phyloP scores from a whole-genome alignment of 1,140 invertebrate genomes.

The Panagrolaimus sp. region DNA sequence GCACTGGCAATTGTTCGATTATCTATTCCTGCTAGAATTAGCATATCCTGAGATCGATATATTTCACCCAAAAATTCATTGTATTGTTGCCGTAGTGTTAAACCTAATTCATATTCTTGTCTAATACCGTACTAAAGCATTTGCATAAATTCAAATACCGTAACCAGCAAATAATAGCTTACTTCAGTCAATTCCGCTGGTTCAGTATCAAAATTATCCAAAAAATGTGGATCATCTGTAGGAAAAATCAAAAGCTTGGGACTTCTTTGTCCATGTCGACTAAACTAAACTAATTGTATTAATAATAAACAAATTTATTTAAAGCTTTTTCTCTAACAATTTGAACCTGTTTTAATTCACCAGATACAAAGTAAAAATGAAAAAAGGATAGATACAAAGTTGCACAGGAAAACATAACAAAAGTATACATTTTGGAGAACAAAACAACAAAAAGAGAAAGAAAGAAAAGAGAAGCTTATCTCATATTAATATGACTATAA shows the following conservation, averaged over 20 bases:
- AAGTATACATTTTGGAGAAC: too few species aligned
- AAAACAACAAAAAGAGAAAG: too few species aligned
- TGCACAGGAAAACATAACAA: too few species aligned
- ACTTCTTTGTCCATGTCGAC: background rate
- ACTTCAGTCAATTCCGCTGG: background rate
- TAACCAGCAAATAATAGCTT: background rate
- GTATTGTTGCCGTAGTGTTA: background rate
- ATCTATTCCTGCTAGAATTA: background rate
- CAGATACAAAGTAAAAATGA: background rate
- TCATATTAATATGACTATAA: too few species aligned
- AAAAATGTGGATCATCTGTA: background rate
- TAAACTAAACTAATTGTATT: constrained; percentile 2
- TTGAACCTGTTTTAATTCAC: constrained; percentile 2
- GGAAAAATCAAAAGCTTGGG: background rate
- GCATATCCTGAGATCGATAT: background rate
- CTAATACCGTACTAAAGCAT: background rate
- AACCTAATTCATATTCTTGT: constrained; percentile 1
- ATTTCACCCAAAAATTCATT: background rate
- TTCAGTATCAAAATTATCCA: background rate
- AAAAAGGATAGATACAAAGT: too few species aligned
- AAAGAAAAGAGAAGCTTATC: too few species aligned
- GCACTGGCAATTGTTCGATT: constrained; percentile 4
- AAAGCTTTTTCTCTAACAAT: background rate
- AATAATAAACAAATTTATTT: background rate
- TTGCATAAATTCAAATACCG: background rate